Evolutionary conservation across 1,140 invertebrate species (phyloP).

Genomic region (Scylla paramamosain): DNA sequence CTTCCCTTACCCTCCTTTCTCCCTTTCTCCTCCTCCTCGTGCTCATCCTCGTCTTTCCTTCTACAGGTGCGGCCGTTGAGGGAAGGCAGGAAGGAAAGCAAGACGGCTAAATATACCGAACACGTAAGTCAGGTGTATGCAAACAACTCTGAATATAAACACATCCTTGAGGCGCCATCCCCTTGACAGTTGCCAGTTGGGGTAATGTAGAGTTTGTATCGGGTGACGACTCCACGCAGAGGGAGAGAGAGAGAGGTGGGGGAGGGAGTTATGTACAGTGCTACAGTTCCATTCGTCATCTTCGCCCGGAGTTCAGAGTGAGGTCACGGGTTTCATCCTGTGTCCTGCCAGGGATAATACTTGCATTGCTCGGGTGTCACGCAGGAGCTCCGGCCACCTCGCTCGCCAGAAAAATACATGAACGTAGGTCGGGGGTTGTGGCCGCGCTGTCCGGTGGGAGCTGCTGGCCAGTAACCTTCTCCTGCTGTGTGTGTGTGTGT

Average conservation of each 20-base stretch:
- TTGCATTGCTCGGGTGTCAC: too few species aligned
- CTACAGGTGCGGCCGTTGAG: neutral
- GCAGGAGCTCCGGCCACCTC: too few species aligned
- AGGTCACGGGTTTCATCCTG: too few species aligned
- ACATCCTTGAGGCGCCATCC: neutral
- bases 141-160: constrained; percentile 2
- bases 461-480: too few species aligned
- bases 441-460: too few species aligned
- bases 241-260: neutral
- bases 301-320: too few species aligned
- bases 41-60: neutral
- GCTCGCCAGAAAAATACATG: too few species aligned
- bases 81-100: neutral
- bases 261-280: neutral
- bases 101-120: neutral
- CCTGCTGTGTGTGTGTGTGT: too few species aligned
- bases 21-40: neutral
- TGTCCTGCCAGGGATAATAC: too few species aligned
- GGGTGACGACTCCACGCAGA: neutral
- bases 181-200: neutral
- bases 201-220: neutral
- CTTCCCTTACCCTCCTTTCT: neutral
- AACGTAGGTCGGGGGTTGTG: too few species aligned
- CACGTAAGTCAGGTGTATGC: constrained; percentile 20
- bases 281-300: too few species aligned